These are phyloP conservation scores for Troides helena DNA, from an alignment of 2,888 invertebrate genomes.

Conservation along the genomic window DNA sequence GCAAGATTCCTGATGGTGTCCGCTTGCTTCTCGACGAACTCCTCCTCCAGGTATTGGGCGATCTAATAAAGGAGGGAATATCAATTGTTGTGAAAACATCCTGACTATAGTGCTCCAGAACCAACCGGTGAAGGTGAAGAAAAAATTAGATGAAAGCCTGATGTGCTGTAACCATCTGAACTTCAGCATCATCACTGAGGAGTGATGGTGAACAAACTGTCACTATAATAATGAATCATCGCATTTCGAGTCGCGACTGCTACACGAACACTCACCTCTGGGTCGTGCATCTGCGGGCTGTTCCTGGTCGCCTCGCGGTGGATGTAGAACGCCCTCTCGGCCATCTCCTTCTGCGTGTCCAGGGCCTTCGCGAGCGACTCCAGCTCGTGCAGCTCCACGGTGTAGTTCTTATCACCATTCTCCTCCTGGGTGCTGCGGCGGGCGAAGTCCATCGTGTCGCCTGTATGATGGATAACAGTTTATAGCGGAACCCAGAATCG, in stretches of 20 bases:
- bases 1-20: constrained; percentile 84
- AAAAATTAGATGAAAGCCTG: no score
- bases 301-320: constrained; percentile 82
- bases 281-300: constrained; percentile 81
- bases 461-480: constrained; percentile 38
- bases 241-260: no score
- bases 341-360: constrained; percentile 87
- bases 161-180: no score
- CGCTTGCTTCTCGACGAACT: constrained; percentile 86
- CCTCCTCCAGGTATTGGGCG: constrained; percentile 87
- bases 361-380: constrained; percentile 86
- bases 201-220: no score
- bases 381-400: constrained; percentile 83
- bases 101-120: no score
- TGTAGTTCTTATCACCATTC: constrained; percentile 55
- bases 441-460: constrained; percentile 68
- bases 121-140: no score
- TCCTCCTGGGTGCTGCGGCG: constrained; percentile 57
- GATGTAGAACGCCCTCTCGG: constrained; percentile 83
- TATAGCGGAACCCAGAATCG: no score
- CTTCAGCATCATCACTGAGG: no score
- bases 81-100: no score
- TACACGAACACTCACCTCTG: constrained; percentile 69
- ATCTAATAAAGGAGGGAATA: constrained; percentile 58
- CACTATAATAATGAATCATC: no score